Evolutionary conservation across 92 coral and sea anemone genomes (phyloP).

Genomic region (Nematostella vectensis): DNA sequence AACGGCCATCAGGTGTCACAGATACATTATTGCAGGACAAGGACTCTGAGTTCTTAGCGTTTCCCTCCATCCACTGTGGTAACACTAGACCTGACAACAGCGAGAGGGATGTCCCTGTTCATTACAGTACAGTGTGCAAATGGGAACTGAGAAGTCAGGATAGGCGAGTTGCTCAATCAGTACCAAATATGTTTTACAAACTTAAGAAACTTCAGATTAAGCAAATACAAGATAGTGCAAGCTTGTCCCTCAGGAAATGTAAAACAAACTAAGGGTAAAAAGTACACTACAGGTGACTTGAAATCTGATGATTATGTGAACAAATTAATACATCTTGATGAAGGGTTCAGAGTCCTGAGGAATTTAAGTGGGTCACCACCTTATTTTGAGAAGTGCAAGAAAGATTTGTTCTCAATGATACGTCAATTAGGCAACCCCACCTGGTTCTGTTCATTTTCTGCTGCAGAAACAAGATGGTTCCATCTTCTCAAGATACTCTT

Average conservation of each 20-base stretch:
- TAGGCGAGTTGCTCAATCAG: slow-evolving; percentile 70
- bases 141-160: slow-evolving; percentile 59
- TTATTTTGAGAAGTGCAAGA: slow-evolving; percentile 54
- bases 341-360: slow-evolving; percentile 52
- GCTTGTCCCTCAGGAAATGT: slow-evolving; percentile 49
- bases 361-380: slow-evolving; percentile 64
- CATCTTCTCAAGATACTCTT: slow-evolving; percentile 40
- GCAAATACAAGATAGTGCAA: slow-evolving; percentile 51
- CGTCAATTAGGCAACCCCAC: slow-evolving; percentile 48
- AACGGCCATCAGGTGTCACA: slow-evolving; percentile 46
- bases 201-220: slow-evolving; percentile 60
- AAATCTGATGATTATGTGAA: slow-evolving; percentile 49
- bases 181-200: slow-evolving; percentile 62
- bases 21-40: slow-evolving; percentile 54
- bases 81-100: slow-evolving; percentile 44
- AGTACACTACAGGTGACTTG: slow-evolving; percentile 46
- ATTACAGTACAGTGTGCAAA: slow-evolving; percentile 50
- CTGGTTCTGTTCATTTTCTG: too few species aligned
- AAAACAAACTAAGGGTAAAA: slow-evolving; percentile 53
- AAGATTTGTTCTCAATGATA: slow-evolving; percentile 65
- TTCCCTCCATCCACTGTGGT: slow-evolving; percentile 65
- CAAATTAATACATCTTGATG: slow-evolving; percentile 42
- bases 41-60: slow-evolving; percentile 43
- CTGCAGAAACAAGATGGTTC: slow-evolving; percentile 52
- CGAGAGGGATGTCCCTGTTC: slow-evolving; percentile 44